These are phyloP conservation scores for Furcifer pardalis DNA, from an alignment of 2,797 vertebrate species.

Conservation along the genomic window DNA sequence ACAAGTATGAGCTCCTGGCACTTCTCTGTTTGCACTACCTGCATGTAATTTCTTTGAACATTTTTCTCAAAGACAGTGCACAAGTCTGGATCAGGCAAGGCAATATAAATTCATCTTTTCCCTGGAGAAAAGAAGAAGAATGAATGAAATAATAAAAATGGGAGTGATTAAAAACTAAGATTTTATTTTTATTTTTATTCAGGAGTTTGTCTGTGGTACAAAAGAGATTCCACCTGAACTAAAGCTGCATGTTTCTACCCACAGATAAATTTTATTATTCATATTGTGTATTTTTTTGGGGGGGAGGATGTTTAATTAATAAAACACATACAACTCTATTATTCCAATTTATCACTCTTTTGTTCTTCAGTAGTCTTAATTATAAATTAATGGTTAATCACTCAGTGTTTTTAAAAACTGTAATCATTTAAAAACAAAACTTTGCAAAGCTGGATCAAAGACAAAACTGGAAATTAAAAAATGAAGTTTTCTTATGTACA, in stretches of 20 bases:
- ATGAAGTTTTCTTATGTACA: background rate
- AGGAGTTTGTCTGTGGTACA: background rate
- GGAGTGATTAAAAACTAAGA: background rate
- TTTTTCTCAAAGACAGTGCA: too few relatives aligned
- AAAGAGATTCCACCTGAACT: background rate
- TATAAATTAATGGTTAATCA: slow-evolving; percentile 39
- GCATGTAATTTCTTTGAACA: too few relatives aligned
- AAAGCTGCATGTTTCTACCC: background rate
- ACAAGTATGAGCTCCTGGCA: too few relatives aligned
- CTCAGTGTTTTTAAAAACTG: background rate
- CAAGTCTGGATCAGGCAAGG: background rate
- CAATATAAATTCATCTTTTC: background rate
- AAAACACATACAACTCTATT: background rate
- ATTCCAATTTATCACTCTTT: slow-evolving; percentile 12
- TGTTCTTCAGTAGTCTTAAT: slow-evolving; percentile 18
- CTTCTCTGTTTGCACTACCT: too few relatives aligned
- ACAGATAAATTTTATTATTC: background rate
- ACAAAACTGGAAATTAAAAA: slow-evolving; percentile 25
- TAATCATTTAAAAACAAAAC: slow-evolving; percentile 8
- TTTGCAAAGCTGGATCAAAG: slow-evolving; percentile 13
- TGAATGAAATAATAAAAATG: background rate
- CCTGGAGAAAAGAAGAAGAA: background rate
- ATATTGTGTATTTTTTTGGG: background rate
- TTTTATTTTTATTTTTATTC: background rate
- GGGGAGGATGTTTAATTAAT: slow-evolving; percentile 29